A percentile compares a stretch with the other conserved stretches of the same genome.
phyloP scores from a whole-genome alignment of 2,113 vertebrate species.

The Pachypanchax playfairii region DNA sequence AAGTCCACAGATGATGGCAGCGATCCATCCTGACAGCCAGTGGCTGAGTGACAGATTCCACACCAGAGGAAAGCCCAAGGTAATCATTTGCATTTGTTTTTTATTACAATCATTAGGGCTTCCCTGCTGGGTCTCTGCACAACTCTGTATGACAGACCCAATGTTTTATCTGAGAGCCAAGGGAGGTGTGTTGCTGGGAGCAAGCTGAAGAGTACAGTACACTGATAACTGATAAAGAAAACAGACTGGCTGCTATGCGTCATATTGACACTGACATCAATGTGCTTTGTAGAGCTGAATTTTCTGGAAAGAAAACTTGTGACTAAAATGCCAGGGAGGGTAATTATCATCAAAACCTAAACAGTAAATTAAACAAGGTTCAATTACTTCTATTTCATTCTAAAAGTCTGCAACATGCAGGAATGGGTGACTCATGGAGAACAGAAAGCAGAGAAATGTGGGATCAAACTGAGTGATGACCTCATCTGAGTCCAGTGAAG shows the following conservation, averaged over 20 bases:
- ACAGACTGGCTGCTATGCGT: conserved; percentile 57
- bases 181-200: conserved; percentile 72
- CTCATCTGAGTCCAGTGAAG: conserved; percentile 24
- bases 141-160: conserved; percentile 71
- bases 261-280: conserved; percentile 55
- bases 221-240: conserved; percentile 62
- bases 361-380: conserved; percentile 24
- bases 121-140: conserved; percentile 65
- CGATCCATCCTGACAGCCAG: conserved; percentile 75
- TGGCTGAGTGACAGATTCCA: conserved; percentile 75
- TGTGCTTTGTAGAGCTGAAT: conserved; percentile 19
- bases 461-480: conserved; percentile 47
- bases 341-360: conserved; percentile 48
- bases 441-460: conserved; percentile 34
- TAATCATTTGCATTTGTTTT: conserved; percentile 82
- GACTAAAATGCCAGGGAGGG: conserved; percentile 44
- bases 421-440: too few relatives aligned
- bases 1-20: conserved; percentile 66
- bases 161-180: conserved; percentile 76
- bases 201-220: conserved; percentile 57
- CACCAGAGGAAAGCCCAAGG: conserved; percentile 77
- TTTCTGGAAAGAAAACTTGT: conserved; percentile 36
- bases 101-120: conserved; percentile 79
- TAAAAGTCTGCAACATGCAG: conserved; percentile 30
- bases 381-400: conserved; percentile 19